Conservation (phyloP, 2,888 invertebrate genomes). For the Dicyrtoma fusca region DNA sequence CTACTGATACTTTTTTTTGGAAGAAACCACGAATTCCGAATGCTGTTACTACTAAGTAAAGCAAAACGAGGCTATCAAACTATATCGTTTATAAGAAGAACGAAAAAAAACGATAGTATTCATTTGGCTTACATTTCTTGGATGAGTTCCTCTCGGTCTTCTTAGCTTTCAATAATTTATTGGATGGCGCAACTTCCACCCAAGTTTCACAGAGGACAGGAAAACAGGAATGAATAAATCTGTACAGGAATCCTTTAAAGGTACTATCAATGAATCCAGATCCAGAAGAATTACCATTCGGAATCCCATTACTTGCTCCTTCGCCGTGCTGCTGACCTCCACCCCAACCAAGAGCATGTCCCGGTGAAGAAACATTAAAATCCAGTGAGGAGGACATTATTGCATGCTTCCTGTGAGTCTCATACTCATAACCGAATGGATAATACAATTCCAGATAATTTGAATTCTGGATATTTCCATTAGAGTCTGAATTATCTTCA, state of each 20-base stretch:
- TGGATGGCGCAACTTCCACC: slow-evolving; percentile 73
- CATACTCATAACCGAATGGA: slow-evolving; percentile 28
- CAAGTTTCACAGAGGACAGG: slow-evolving; percentile 82
- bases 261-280: not conserved
- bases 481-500: not conserved
- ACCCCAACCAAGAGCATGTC: too few species aligned
- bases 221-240: slow-evolving; percentile 71
- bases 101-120: too few species aligned
- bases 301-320: not conserved
- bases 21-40: too few species aligned
- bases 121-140: slow-evolving; percentile 22
- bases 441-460: not conserved
- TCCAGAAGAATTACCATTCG: too few species aligned
- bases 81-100: too few species aligned
- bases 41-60: too few species aligned
- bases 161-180: slow-evolving; percentile 49
- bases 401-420: not conserved
- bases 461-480: not conserved
- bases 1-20: too few species aligned
- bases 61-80: too few species aligned
- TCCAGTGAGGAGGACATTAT: not conserved
- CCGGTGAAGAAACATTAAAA: not conserved
- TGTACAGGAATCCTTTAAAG: slow-evolving; percentile 61
- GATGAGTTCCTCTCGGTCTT: not conserved
- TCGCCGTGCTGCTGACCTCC: too few species aligned